These are phyloP conservation scores for Helicolenus hilgendorfi DNA, from an alignment of 2,797 vertebrate genomes.

Conservation along the genomic window DNA sequence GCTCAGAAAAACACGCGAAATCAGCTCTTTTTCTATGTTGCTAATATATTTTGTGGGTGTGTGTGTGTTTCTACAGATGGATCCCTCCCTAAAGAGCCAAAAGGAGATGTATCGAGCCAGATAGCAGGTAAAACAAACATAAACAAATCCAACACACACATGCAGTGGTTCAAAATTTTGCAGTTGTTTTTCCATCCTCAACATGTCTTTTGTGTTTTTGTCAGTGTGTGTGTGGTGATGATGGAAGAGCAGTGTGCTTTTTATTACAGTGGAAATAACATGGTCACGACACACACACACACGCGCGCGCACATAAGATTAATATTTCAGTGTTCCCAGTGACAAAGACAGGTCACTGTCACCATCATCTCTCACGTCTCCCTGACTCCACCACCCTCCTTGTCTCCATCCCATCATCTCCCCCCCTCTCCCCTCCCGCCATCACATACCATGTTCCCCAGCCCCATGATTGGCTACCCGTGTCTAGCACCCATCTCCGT, in stretches of 20 bases:
- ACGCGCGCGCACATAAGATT: background rate
- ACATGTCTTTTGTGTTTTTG: background rate
- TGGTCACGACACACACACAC: background rate
- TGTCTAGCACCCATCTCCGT: constrained; percentile 34
- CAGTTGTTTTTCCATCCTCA: background rate
- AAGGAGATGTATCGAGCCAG: constrained; percentile 86
- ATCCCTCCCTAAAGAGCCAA: constrained; percentile 85
- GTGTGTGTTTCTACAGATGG: constrained; percentile 75
- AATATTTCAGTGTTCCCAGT: constrained; percentile 52
- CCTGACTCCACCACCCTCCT: background rate
- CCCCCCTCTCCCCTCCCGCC: background rate
- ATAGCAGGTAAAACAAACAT: constrained; percentile 79
- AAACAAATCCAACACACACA: background rate
- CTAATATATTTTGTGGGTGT: background rate
- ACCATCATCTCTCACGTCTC: constrained; percentile 38
- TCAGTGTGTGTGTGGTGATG: background rate
- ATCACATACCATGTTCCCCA: background rate
- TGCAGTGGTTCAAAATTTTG: background rate
- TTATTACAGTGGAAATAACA: constrained; percentile 2
- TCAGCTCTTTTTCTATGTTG: background rate
- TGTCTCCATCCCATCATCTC: background rate
- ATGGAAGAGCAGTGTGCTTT: background rate
- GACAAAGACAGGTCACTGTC: constrained; percentile 52
- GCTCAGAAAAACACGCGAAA: background rate
- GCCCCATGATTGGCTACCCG: constrained; percentile 22